These are phyloP conservation scores for Hystrix brachyura DNA, from an alignment of 2,113 vertebrate species.

Conservation along the genomic window DNA sequence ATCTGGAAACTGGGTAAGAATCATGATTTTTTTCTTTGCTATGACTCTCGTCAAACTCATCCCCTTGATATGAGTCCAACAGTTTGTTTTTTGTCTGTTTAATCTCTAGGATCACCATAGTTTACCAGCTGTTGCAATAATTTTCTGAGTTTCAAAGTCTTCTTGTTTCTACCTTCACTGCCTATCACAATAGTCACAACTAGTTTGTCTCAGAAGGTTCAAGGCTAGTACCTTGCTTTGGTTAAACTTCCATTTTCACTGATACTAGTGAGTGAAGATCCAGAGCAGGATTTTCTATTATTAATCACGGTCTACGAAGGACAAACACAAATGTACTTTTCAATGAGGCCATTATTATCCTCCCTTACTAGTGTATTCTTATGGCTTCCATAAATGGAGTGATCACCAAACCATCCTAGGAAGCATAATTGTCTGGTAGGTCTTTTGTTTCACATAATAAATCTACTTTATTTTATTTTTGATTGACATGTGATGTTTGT, in stretches of 20 bases:
- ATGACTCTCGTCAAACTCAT: background rate
- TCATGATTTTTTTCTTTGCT: background rate
- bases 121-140: background rate
- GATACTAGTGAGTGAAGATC: background rate
- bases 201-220: background rate
- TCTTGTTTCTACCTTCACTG: background rate
- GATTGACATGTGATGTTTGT: background rate
- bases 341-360: background rate
- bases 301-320: background rate
- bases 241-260: background rate
- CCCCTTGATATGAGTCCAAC: background rate
- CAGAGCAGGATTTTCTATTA: background rate
- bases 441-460: background rate
- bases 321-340: background rate
- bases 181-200: background rate
- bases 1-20: background rate
- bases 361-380: background rate
- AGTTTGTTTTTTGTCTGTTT: background rate
- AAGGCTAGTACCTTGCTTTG: background rate
- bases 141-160: background rate
- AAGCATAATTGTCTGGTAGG: background rate
- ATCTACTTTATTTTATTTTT: background rate
- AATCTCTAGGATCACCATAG: background rate
- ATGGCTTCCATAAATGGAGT: background rate
- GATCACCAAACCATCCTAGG: background rate